These are phyloP conservation scores for Limosa lapponica DNA, from an alignment of 2,797 vertebrate species.

Conservation along the genomic window DNA sequence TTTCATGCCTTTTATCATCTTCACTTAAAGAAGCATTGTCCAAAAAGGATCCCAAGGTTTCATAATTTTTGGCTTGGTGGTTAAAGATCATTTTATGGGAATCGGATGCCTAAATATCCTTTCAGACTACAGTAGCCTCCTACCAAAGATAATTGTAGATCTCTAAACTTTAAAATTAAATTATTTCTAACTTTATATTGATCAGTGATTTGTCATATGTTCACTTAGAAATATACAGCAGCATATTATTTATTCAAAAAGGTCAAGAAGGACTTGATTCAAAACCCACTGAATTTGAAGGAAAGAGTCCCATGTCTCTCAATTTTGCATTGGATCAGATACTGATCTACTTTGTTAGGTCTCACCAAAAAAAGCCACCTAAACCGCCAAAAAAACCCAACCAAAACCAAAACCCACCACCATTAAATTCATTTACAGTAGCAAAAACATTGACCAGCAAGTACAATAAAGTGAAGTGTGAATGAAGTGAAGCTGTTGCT, in stretches of 20 bases:
- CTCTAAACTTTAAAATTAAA: neutral
- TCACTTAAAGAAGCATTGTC: neutral
- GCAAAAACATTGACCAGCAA: rapidly evolving
- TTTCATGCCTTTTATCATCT: neutral
- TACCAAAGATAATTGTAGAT: neutral
- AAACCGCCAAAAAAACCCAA: no score
- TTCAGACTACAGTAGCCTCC: neutral
- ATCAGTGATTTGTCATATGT: neutral
- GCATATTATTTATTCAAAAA: neutral
- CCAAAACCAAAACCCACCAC: no score
- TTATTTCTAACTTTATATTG: neutral
- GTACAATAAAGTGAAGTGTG: neutral
- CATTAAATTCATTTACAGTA: neutral
- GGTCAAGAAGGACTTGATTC: neutral
- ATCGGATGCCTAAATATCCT: neutral
- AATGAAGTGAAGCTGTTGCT: no score
- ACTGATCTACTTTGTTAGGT: neutral
- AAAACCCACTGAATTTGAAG: neutral
- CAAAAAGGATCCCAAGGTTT: neutral
- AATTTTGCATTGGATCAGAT: neutral
- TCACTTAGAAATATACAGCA: neutral
- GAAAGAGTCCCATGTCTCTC: neutral
- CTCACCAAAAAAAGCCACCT: no score
- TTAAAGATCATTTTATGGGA: neutral
- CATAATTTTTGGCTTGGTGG: neutral